Base-by-base conservation (phyloP, 2,888 invertebrate species). In the Hylaea fasciaria region DNA sequence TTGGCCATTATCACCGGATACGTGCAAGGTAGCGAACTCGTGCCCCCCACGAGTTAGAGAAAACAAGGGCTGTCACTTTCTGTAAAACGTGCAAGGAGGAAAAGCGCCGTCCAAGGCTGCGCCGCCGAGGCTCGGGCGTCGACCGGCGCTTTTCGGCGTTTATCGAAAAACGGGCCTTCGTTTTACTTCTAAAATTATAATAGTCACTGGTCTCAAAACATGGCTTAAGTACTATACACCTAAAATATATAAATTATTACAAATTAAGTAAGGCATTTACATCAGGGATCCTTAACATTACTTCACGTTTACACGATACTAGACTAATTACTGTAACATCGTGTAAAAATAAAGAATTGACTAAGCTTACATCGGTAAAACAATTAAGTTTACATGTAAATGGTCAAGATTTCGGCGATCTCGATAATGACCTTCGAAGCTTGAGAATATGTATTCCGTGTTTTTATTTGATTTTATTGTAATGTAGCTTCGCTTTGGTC, bases 201-300 rank as follows among this genome's bases (percentile, higher is more conserved):
- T 90, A 91, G 89, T 91, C 90, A 92, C 91, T 91, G 91, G 91
- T 91, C 91, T 91, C 87, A 87, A 91, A 89, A 91, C 91, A 91
- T 92, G 91, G 91, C 92, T 92, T 92, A 92, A 91, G 91, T 92
- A 91, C 92, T 91, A 91, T 91, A 91, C 91, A 92, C 89, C 91
- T 92, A 91, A 89, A 89, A 91, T 91, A 91, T 89, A 92, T 92
- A 92, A 92, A 92, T 92, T 92, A 92, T 91, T 92, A 91, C 89
- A 91, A 91, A 91, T 91, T 91, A 91, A 91, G 89, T 91, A 92
- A 92, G 92, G 92, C 92, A 92, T 92, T 91, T 91, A 91, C 91
- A 89, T 91, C 89, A 89, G 87, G 89, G 87, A 84, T 89, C 80
- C 90, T 91, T 91, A 91, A 82, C 75, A 78, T 85, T 82, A 85